phyloP scores from a whole-genome alignment of 2,888 invertebrate species.

The Limulus polyphemus region DNA sequence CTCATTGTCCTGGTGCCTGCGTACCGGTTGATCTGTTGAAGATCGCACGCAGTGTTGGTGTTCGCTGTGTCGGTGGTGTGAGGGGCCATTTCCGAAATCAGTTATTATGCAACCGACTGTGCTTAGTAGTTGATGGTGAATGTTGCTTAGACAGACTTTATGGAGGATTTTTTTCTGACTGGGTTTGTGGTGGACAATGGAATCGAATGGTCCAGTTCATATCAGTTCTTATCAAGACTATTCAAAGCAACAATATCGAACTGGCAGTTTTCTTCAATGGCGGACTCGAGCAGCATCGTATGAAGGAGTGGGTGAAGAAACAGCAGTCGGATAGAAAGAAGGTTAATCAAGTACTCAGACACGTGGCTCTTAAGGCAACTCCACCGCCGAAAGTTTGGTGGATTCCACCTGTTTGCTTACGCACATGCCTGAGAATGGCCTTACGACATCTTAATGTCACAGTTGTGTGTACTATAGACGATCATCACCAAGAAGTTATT shows the following conservation, averaged over 20 bases:
- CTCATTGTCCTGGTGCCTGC: conserved; percentile 53
- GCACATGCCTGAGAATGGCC: conserved; percentile 69
- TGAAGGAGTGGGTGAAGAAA: conserved; percentile 58
- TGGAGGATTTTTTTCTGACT: conserved; percentile 85
- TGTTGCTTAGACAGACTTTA: conserved; percentile 80
- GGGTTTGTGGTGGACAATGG: conserved; percentile 93
- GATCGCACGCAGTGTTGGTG: conserved; percentile 56
- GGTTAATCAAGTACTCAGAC: conserved; percentile 65
- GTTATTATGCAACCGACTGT: conserved; percentile 36
- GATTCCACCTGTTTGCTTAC: conserved; percentile 72
- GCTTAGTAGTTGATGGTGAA: conserved; percentile 76
- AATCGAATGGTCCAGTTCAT: conserved; percentile 80
- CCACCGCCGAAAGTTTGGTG: conserved; percentile 86
- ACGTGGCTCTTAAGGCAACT: conserved; percentile 69
- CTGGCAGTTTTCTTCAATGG: conserved; percentile 82
- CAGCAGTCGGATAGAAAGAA: conserved; percentile 60
- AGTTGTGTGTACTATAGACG: conserved; percentile 76
- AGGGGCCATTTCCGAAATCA: conserved; percentile 31
- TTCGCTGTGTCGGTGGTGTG: conserved; percentile 32
- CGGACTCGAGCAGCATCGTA: conserved; percentile 53
- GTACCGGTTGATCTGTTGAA: conserved; percentile 66
- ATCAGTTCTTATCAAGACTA: conserved; percentile 60
- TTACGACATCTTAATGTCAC: conserved; percentile 68
- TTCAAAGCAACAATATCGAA: conserved; percentile 56
- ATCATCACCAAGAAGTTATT: conserved; percentile 84